Evolutionary conservation across 2,113 vertebrate species (phyloP).

Genomic region (Poicephalus meyeri): DNA sequence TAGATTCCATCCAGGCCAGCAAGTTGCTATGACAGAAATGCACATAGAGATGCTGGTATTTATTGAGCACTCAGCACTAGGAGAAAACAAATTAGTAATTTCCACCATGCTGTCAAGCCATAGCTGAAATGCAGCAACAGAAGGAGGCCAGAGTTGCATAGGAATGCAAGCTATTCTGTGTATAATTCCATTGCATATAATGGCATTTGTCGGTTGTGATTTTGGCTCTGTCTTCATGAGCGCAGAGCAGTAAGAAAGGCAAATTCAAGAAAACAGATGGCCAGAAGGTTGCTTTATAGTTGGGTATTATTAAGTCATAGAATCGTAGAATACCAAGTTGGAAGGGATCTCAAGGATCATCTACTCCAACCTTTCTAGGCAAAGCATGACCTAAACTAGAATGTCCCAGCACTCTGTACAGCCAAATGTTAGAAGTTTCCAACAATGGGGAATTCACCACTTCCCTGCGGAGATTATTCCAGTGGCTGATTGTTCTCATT

Average conservation of each 20-base stretch:
- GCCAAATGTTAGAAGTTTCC: neutral
- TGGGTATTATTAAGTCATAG: neutral
- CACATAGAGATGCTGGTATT: conserved; percentile 34
- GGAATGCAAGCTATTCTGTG: neutral
- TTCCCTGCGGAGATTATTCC: neutral
- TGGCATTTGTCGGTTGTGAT: neutral
- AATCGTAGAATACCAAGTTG: neutral
- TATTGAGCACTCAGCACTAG: conserved; percentile 57
- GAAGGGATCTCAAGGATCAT: neutral
- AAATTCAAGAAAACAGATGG: neutral
- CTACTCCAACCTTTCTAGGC: neutral
- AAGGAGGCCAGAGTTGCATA: neutral
- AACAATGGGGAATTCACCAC: neutral
- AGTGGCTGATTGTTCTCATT: neutral
- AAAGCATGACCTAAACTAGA: neutral
- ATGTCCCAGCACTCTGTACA: neutral
- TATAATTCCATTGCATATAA: neutral
- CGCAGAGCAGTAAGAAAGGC: neutral
- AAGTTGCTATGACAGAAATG: neutral
- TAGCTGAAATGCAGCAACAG: neutral
- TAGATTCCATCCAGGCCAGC: conserved; percentile 30
- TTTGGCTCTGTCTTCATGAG: neutral
- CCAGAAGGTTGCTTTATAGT: neutral
- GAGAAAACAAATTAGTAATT: conserved; percentile 58
- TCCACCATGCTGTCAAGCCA: conserved; percentile 30